These are phyloP conservation scores for Pimpla rufipes DNA, from an alignment of 2,888 invertebrate genomes.

Conservation along the genomic window DNA sequence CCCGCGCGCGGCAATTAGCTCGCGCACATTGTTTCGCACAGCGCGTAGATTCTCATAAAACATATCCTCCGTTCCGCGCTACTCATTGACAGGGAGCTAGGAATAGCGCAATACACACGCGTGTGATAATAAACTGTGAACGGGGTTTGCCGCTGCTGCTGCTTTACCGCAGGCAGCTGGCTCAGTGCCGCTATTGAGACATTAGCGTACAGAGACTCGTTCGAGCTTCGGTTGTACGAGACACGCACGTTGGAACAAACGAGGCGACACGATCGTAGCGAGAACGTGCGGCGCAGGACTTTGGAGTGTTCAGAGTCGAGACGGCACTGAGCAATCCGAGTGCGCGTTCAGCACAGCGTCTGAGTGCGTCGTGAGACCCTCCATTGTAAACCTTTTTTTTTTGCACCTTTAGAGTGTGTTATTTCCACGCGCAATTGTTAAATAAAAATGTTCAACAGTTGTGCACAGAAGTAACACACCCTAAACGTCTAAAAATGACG, in stretches of 20 bases:
- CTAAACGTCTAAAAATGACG: too few relatives aligned
- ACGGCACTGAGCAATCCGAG: too few relatives aligned
- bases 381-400: too few relatives aligned
- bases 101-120: background rate
- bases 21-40: constrained; percentile 33
- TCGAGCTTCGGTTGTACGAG: constrained; percentile 16
- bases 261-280: too few relatives aligned
- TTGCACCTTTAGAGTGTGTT: too few relatives aligned
- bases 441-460: too few relatives aligned
- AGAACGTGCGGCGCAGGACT: too few relatives aligned
- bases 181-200: constrained; percentile 29
- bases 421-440: too few relatives aligned
- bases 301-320: too few relatives aligned
- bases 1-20: background rate
- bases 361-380: too few relatives aligned
- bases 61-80: background rate
- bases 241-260: constrained; percentile 11
- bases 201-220: constrained; percentile 24
- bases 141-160: background rate
- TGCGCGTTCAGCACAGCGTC: too few relatives aligned
- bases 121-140: constrained; percentile 6
- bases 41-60: constrained; percentile 42
- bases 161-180: background rate
- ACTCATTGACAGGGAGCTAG: constrained; percentile 7
- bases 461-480: too few relatives aligned